Base-by-base conservation (phyloP, 2,113 vertebrate genomes). In the Rhizomys pruinosus region DNA sequence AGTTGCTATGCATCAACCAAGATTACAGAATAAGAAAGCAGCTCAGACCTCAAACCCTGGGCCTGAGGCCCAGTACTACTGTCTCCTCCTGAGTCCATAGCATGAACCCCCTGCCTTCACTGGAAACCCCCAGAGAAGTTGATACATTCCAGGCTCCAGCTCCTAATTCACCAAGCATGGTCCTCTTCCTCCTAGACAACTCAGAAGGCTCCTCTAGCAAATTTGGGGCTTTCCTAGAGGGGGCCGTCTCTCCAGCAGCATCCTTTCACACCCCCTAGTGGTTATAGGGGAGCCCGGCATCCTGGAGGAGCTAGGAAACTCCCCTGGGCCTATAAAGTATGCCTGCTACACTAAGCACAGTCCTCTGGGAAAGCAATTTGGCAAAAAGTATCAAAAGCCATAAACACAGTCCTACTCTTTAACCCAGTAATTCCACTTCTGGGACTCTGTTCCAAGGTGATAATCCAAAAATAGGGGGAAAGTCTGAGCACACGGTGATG, bases 251-350 rank as follows among this genome's bases (percentile, higher is more conserved):
- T 92, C 77, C 34, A 97, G 96, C 92, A 79, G 88, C 94, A 97
- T 96, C 97, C 96, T 96, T 96, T 95, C 96, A 97, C 96, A 95
- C 97, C 97, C 98, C 97, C 97, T 98, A 97, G 97, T 98, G 98
- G 98, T 77, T 97, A 96, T 97, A 96, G 94, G 79, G 94, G 77
- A 95, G 95, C 96, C 42, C 95, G 94, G 96, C 97, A 95, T 77
- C 93, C 90, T 88, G 16, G 86, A 97, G 91, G 73, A 97, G 95
- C 20, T 22, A 32, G 25, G 74, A 23, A 68, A 92, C 66, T 95
- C 94, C 92, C 94, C 88, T 61, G 95, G 95, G 93, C 91, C 95
- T 86, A 95, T 95, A 96, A 96, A 96, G 66, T 86, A 74, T 84
- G 87, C 64, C 76, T 23, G 79, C 90, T 85, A 80, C 5, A 10